These are phyloP conservation scores for Fratercula arctica DNA, from an alignment of 2,797 vertebrate genomes.

Conservation along the genomic window DNA sequence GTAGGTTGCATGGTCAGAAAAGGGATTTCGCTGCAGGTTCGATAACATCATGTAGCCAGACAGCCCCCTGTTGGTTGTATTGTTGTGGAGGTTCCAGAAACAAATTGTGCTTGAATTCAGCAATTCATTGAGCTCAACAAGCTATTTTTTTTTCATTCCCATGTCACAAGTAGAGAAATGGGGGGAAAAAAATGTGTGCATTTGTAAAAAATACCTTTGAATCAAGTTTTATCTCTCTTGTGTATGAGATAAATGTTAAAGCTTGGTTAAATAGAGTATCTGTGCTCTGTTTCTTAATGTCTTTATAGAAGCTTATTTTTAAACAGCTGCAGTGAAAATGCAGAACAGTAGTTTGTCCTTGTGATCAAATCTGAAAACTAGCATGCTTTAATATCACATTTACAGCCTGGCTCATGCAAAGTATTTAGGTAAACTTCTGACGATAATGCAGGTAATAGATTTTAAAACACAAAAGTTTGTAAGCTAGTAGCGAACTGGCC, in stretches of 20 bases:
- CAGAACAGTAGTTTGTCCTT: background rate
- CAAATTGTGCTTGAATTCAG: background rate
- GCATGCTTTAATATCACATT: background rate
- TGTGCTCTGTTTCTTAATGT: background rate
- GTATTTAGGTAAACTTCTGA: background rate
- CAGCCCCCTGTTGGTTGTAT: slow-evolving; percentile 65
- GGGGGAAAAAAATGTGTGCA: rapidly evolving
- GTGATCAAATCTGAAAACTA: background rate
- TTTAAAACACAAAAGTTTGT: background rate
- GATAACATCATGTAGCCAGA: slow-evolving; percentile 31
- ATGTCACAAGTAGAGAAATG: background rate
- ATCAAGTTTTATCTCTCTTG: background rate
- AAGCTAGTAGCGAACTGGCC: background rate
- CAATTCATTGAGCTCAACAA: background rate
- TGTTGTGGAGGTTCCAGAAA: background rate
- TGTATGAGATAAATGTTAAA: background rate
- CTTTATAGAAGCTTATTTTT: background rate
- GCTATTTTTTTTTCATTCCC: background rate
- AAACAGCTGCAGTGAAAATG: background rate
- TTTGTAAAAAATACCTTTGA: background rate
- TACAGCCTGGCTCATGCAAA: background rate
- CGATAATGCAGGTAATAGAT: background rate
- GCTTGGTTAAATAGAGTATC: background rate
- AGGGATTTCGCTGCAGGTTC: background rate
- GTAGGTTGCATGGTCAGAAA: background rate